phyloP scores from a whole-genome alignment of 92 coral and sea anemone genomes.

The Nematostella vectensis region DNA sequence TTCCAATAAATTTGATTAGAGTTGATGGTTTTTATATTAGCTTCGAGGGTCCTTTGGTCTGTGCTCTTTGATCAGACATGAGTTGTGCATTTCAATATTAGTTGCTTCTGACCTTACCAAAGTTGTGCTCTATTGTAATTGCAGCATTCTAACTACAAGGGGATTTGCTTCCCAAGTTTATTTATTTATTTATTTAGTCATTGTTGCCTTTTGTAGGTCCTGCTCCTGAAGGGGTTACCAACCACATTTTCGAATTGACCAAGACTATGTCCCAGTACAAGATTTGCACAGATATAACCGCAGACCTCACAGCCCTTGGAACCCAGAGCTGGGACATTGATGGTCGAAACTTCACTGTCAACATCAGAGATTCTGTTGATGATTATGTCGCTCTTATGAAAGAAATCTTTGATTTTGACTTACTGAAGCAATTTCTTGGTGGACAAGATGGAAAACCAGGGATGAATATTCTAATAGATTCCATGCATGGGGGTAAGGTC shows the following conservation, averaged over 20 bases:
- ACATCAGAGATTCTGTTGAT: slow-evolving; percentile 71
- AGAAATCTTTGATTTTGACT: slow-evolving; percentile 83
- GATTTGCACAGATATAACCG: slow-evolving; percentile 55
- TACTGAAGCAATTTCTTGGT: slow-evolving; percentile 50
- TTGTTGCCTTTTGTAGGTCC: slow-evolving; percentile 77
- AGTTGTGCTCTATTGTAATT: too few species aligned
- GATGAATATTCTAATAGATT: slow-evolving; percentile 59
- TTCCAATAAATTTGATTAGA: too few species aligned
- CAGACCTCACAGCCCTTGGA: slow-evolving; percentile 57
- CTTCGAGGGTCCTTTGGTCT: too few species aligned
- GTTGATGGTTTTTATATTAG: too few species aligned
- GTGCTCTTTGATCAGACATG: too few species aligned
- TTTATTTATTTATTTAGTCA: too few species aligned
- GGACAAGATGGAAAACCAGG: slow-evolving; percentile 39
- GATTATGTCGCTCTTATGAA: slow-evolving; percentile 84
- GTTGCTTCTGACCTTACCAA: too few species aligned
- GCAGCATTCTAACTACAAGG: too few species aligned
- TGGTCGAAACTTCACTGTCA: slow-evolving; percentile 65
- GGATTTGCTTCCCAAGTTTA: too few species aligned
- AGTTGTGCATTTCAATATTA: too few species aligned
- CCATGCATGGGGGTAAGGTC: slow-evolving; percentile 90
- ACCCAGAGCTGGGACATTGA: slow-evolving; percentile 77
- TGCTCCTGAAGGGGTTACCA: slow-evolving; percentile 88
- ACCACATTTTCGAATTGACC: slow-evolving; percentile 60
- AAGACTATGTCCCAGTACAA: slow-evolving; percentile 65